Conservation (phyloP, 2,888 invertebrate species). For the Acrobasis repandana region DNA sequence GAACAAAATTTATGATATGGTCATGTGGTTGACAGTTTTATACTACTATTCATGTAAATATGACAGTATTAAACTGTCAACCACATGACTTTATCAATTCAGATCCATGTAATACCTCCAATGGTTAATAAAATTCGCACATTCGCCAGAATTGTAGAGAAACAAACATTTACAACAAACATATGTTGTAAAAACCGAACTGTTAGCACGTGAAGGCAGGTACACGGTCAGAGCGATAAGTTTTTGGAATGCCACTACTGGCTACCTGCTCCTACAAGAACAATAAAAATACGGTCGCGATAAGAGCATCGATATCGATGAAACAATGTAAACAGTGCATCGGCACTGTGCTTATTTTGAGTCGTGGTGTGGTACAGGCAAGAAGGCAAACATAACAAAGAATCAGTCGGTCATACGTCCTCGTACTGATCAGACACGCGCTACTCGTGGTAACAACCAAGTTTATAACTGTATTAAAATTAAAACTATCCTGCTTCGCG, state of each 20-base stretch:
- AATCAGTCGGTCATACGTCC: conserved; percentile 70
- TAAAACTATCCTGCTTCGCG: background rate
- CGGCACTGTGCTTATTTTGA: conserved; percentile 59
- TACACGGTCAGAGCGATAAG: no score
- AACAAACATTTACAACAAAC: no score
- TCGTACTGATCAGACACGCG: conserved; percentile 55
- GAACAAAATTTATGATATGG: no score
- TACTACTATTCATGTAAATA: no score
- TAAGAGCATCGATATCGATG: conserved; percentile 59
- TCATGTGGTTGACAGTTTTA: no score
- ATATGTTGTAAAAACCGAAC: no score
- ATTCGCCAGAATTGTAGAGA: no score
- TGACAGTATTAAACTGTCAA: no score
- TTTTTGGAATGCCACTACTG: background rate
- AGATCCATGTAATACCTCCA: no score
- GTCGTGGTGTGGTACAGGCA: conserved; percentile 60
- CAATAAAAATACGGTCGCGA: background rate
- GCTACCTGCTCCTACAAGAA: background rate
- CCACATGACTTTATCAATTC: no score
- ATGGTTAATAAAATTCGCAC: no score
- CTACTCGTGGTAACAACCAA: conserved; percentile 31
- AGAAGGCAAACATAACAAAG: conserved; percentile 77
- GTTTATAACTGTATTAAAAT: conserved; percentile 33
- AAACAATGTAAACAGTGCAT: conserved; percentile 69
- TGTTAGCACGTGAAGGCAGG: no score